A percentile compares a stretch with the other conserved stretches of the same genome.
phyloP scores from a whole-genome alignment of 2,797 vertebrate species.

The Lutjanus argentimaculatus region DNA sequence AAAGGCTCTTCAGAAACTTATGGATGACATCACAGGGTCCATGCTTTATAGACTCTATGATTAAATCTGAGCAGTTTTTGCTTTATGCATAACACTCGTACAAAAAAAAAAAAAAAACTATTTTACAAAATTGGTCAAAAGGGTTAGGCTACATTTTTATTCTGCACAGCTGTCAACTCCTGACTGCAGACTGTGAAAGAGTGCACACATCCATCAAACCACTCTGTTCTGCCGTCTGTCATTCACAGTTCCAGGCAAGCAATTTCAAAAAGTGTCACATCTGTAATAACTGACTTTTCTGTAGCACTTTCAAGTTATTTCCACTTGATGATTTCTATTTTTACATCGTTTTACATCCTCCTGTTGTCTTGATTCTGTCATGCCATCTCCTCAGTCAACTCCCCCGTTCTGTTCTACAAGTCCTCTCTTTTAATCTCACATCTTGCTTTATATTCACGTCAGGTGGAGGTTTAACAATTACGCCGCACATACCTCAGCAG shows the following conservation, averaged over 20 bases:
- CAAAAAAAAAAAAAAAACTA: not conserved
- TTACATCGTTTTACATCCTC: slow-evolving; percentile 10
- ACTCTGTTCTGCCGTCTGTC: slow-evolving; percentile 49
- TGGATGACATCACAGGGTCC: too few species aligned
- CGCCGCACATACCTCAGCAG: slow-evolving; percentile 89
- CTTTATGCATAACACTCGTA: not conserved
- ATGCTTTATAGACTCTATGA: too few species aligned
- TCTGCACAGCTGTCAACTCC: slow-evolving; percentile 6
- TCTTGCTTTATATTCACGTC: slow-evolving; percentile 33
- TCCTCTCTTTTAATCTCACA: slow-evolving; percentile 11
- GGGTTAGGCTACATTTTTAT: slow-evolving; percentile 16
- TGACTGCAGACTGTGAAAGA: slow-evolving; percentile 32
- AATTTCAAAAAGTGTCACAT: slow-evolving; percentile 43
- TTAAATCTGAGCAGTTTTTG: not conserved
- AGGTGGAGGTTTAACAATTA: slow-evolving; percentile 32
- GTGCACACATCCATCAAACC: slow-evolving; percentile 25
- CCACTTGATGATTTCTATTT: slow-evolving; percentile 46
- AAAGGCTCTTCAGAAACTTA: too few species aligned
- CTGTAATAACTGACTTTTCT: slow-evolving; percentile 40
- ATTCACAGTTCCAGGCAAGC: slow-evolving; percentile 43
- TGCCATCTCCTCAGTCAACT: slow-evolving; percentile 2
- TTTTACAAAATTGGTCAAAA: slow-evolving; percentile 9
- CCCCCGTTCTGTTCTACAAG: slow-evolving; percentile 11
- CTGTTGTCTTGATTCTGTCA: slow-evolving; percentile 34
- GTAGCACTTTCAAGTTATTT: slow-evolving; percentile 40